A percentile compares a stretch with the other conserved stretches of the same genome.
phyloP scores from a whole-genome alignment of 1,140 invertebrate species.

The Meloidogyne chitwoodi region DNA sequence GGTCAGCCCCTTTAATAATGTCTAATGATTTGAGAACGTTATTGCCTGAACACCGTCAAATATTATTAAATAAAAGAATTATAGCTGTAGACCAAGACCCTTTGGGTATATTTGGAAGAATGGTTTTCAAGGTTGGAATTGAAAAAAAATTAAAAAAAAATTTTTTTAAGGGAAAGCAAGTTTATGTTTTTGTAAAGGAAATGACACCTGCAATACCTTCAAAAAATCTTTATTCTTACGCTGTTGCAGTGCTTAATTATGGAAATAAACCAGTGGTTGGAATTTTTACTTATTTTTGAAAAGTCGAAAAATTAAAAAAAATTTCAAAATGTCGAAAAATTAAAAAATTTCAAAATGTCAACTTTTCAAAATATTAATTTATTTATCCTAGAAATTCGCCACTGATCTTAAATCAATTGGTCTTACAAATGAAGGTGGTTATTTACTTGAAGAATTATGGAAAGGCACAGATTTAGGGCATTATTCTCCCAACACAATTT shows the following conservation, averaged over 20 bases:
- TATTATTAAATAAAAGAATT: constrained; percentile 85
- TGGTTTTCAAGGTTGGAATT: constrained; percentile 47
- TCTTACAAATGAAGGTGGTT: constrained; percentile 40
- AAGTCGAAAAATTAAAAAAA: too few relatives aligned
- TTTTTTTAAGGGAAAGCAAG: background rate
- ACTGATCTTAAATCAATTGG: constrained; percentile 35
- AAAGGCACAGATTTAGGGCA: constrained; percentile 35
- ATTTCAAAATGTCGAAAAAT: background rate
- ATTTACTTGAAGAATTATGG: constrained; percentile 49
- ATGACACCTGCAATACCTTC: constrained; percentile 44
- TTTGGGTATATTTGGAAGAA: constrained; percentile 70
- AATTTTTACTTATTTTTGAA: background rate
- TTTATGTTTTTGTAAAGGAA: constrained; percentile 44
- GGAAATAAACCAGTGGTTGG: constrained; percentile 35
- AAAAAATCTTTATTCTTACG: constrained; percentile 37
- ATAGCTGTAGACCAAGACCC: constrained; percentile 93
- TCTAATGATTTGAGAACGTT: constrained; percentile 88
- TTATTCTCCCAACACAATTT: constrained; percentile 6
- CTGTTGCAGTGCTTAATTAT: constrained; percentile 41
- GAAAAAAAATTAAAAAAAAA: background rate
- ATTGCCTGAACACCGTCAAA: constrained; percentile 80
- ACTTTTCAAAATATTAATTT: background rate
- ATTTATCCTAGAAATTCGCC: constrained; percentile 16
- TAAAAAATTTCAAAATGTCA: too few relatives aligned
- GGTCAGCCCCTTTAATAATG: constrained; percentile 91